Evolutionary conservation across 2,113 vertebrate genomes (phyloP), one percentile per base, ranked within the genome.

Genomic region (Microtus oregoni): DNA sequence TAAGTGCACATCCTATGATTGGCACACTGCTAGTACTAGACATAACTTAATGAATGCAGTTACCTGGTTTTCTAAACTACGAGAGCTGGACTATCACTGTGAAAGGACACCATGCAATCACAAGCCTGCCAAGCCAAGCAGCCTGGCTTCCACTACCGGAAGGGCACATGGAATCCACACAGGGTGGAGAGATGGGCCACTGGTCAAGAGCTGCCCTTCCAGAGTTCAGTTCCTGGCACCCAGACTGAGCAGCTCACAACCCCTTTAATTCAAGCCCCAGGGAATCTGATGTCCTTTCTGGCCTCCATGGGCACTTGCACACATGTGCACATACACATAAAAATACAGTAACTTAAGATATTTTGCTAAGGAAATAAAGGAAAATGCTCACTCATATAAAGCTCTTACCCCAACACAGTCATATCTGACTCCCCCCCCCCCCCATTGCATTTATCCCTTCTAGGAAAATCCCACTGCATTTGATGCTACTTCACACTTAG

Each of bases 401-500:
- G 28, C 28, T 81, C 47, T 14, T 38, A 17, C 32, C 3, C 22
- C 35, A 82, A 91, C 17, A 89, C n/a, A 72, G 30, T 28, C 11
- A 58, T 61, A 44, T 86, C 52, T 75, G 68, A 52, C 55, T 17
- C 19, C 11, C 50, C 79, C 79, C 61, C 55, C 79, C 79, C 61
- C 55, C 55, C 24, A 67, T 15, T 83, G 1, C 58, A 50, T 79
- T 61, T 93, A 85, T 67, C 70, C 38, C 22, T 83, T 89, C 28
- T 81, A 50, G 28, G 68, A 70, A 67, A 95, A 73, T 67, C 79
- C 14, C 81, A 73, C 13, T 44, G 76, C 26, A 47, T 47, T 28
- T 15, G 32, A 85, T 67, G 88, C 76, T 32, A 73, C 86, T 82
- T 94, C 87, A 83, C 35, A 68, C 77, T 86, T 79, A 32, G 58